Base-by-base conservation (phyloP, 1,140 invertebrate genomes). In the Dinothrombium tinctorium region DNA sequence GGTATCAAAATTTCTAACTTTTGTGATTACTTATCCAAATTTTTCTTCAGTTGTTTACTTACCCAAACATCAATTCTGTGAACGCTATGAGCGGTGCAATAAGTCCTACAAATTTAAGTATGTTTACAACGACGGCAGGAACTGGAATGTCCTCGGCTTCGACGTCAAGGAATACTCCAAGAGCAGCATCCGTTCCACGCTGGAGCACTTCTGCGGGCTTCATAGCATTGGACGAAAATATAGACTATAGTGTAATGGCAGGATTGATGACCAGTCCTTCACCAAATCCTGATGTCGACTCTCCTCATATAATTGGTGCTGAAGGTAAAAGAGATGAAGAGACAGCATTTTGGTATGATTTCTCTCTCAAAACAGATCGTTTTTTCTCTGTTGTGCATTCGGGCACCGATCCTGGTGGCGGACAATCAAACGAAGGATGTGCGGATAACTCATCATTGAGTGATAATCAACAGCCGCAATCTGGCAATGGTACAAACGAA, bases 171-270 rank as follows among this genome's bases (percentile, higher is more conserved):
- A 67, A 69, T 47, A 69, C 71, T 50, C 62, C 73, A 47, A 53
- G 64, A 28, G 61, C 63, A 22, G 64, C 63, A 7, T 36, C 64
- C 17, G 66, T 77, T 49, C 66, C 78, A 24, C 66, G 83, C 46
- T 92, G 84, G 84, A 86, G 76, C 50, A 65, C 67, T 5, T 67
- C 71, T 21, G 17, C 36, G 3, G 29, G 4, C 12, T 80, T 87
- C 57, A 76, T 86, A 50, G 75, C 73, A 28, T 58, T 87, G 42
- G 84, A 90, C 53, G 84, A 90, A 54, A 66, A 63, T 46, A 60
- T 68, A 51, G 84, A 92, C 59, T 89, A 90, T 59, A 78, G 74
- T 51, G 83, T 79, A 55, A 61, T 67, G 70, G 79, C 87, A 14
- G 72, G 75, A 32, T 73, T 77, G 51, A 66, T 79, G 49, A 63